phyloP scores from a whole-genome alignment of 2,888 invertebrate species.

The Stenotaenia linearis region DNA sequence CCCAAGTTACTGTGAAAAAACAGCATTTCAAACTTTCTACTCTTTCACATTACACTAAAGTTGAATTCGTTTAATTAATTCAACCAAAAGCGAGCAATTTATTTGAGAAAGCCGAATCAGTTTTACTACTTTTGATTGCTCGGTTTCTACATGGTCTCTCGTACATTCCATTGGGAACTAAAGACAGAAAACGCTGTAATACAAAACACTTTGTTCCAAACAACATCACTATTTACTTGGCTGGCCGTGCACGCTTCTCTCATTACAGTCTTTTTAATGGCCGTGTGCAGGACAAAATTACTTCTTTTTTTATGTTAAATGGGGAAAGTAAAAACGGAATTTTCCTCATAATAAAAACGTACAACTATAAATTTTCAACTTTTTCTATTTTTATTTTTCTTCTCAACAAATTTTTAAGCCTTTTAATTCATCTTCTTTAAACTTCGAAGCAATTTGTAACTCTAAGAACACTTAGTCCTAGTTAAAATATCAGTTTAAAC shows the following conservation, averaged over 20 bases:
- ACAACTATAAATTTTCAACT: not conserved
- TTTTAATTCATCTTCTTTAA: not conserved
- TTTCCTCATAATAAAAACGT: not conserved
- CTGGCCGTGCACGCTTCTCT: not conserved
- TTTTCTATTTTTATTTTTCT: not conserved
- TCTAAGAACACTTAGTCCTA: too few relatives aligned
- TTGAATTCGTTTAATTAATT: not conserved
- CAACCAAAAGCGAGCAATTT: not conserved
- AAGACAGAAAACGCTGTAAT: not conserved
- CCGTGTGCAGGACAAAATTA: not conserved
- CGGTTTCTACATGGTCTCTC: not conserved
- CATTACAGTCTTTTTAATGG: constrained; percentile 12
- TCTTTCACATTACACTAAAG: not conserved
- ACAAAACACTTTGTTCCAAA: not conserved
- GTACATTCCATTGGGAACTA: not conserved
- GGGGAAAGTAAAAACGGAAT: not conserved
- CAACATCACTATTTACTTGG: not conserved
- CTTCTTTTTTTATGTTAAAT: not conserved
- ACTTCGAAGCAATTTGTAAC: not conserved
- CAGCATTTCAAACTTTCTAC: not conserved
- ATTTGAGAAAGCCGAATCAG: not conserved
- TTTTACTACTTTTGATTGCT: not conserved
- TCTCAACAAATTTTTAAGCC: not conserved
- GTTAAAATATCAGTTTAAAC: not conserved
- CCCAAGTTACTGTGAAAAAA: not conserved